Evolutionary conservation across 1,140 invertebrate species (phyloP), one percentile per base, ranked within the genome.

Genomic region (Amphibalanus amphitrite): DNA sequence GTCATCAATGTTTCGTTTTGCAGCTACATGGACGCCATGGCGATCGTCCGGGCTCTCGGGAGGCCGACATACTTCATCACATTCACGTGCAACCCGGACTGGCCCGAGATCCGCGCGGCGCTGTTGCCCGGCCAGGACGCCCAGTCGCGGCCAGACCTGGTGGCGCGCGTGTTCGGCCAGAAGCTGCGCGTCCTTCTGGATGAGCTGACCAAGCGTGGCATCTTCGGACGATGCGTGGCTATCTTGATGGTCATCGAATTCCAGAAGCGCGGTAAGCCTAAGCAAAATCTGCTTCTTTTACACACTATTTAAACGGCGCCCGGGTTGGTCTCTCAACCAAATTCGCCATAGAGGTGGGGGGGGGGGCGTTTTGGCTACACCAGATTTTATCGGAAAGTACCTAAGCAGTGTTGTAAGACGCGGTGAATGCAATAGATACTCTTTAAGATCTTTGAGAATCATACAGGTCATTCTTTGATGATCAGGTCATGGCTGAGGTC

Each of bases 31-130:
- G 73, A 75, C 38, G 73, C 72, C 1, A 74, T 75, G 74, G 69
- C 73, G 0, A 72, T n/a, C 23, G 71, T 77, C 8, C n/a, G 75
- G 3, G 29, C 69, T 25, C 70, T 29, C 33, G 76, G 76, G 0
- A 71, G 73, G 71, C 76, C 76, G 0, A 67, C 67, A 26, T 47
- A 73, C 17, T 74, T 74, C 33, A 1, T 75, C 6, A 78, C 77
- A 20, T 75, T 79, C 70, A 79, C 76, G 6, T 75, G 75, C 30
- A 78, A 78, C 71, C 78, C 77, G 28, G 71, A 72, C 4, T 78
- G 78, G 78, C 69, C 59, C 10, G 78, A 79, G 69, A 78, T 79
- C 28, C 28, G 69, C 33, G 72, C 72, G 26, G 74, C 74, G 69
- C 71, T 79, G 1, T 23, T 71, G 3, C n/a, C 28, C 59, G 38